Percentiles rank a stretch among this genome's conserved stretches.
Evolutionary conservation across 2,113 vertebrate genomes (phyloP).

Genomic region (Garra rufa): DNA sequence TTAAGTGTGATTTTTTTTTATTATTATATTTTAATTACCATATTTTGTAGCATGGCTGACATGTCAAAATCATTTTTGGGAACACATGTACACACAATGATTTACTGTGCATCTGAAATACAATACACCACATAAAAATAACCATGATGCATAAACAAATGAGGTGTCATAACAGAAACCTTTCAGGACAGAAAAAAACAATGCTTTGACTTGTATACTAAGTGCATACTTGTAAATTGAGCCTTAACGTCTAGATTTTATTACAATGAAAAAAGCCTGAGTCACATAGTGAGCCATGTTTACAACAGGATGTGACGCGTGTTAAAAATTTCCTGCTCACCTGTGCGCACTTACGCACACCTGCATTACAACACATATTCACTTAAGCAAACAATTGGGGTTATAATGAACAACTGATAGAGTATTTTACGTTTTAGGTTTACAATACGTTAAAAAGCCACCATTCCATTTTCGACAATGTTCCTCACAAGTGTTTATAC

Average conservation of each 20-base stretch:
- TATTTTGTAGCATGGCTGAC: not conserved
- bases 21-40: not conserved
- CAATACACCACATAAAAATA: not conserved
- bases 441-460: not conserved
- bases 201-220: not conserved
- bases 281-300: constrained; percentile 4
- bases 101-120: not conserved
- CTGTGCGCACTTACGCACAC: not conserved
- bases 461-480: not conserved
- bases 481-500: not conserved
- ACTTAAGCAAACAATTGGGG: not conserved
- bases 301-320: constrained; percentile 31
- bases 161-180: not conserved
- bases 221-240: not conserved
- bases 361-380: not conserved
- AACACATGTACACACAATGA: not conserved
- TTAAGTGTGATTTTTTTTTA: not conserved
- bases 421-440: not conserved
- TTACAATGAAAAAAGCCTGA: not conserved
- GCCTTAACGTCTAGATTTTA: not conserved
- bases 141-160: not conserved
- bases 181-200: not conserved
- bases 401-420: not conserved
- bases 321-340: constrained; percentile 26
- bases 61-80: not conserved